Evolutionary conservation across 2,888 invertebrate species (phyloP), one percentile per base, ranked within the genome.

Genomic region (Hydroisotoma schaefferi): DNA sequence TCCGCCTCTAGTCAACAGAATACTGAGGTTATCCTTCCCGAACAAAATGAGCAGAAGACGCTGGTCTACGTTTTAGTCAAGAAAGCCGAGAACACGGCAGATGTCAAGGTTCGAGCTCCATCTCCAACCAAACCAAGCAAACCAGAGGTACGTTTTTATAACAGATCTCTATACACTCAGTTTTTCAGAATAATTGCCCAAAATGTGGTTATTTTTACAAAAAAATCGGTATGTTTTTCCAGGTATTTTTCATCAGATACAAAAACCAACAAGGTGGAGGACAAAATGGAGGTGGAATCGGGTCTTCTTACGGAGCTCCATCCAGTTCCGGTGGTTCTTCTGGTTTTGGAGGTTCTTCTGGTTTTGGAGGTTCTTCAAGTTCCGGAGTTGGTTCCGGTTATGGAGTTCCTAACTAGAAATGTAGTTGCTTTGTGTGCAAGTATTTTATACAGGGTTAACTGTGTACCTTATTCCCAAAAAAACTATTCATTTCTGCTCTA

Each of bases 181-280:
- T 43, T n/a, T n/a, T n/a, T n/a, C n/a, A n/a, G n/a, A n/a, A n/a
- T n/a, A n/a, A n/a, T n/a, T n/a, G n/a, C n/a, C n/a, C n/a, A n/a
- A n/a, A n/a, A n/a, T n/a, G n/a, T n/a, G n/a, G n/a, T n/a, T n/a
- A n/a, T n/a, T n/a, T n/a, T n/a, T n/a, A n/a, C n/a, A n/a, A n/a
- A n/a, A n/a, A n/a, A n/a, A n/a, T n/a, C n/a, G n/a, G n/a, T n/a
- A n/a, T n/a, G n/a, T n/a, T n/a, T n/a, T n/a, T n/a, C n/a, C n/a
- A 64, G 33, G 60, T 65, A 8, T 64, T 57, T 53, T 64, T 64
- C 40, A 64, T 64, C 64, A 22, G 61, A 20, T 64, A 64, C 61
- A 64, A 61, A n/a, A 12, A 25, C 2, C 3, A 25, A 8, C 23
- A 25, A 8, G 46, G 12, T 23, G 46, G 46, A 46, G 46, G 46